phyloP scores from a whole-genome alignment of 2,888 invertebrate species.

The Yponomeuta plumbellus region DNA sequence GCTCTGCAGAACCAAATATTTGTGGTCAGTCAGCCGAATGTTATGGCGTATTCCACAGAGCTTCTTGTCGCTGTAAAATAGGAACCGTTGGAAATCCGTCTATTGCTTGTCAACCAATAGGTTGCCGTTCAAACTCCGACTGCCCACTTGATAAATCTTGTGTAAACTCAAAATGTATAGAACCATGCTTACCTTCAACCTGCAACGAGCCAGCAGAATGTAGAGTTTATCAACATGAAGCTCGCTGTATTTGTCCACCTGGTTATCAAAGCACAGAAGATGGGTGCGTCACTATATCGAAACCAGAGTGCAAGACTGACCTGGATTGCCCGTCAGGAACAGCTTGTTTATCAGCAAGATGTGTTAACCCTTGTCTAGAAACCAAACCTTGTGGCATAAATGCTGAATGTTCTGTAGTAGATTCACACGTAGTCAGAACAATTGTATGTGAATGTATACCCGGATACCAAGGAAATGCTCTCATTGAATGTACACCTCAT shows the following conservation, averaged over 20 bases:
- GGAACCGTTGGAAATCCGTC: slow-evolving; percentile 89
- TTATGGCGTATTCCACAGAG: slow-evolving; percentile 86
- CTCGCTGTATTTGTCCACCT: slow-evolving; percentile 88
- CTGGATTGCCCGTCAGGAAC: slow-evolving; percentile 88
- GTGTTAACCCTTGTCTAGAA: slow-evolving; percentile 88
- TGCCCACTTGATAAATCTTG: slow-evolving; percentile 89
- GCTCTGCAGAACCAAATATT: slow-evolving; percentile 80
- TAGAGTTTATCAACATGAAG: slow-evolving; percentile 83
- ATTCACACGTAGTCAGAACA: slow-evolving; percentile 89
- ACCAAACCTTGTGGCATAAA: slow-evolving; percentile 89
- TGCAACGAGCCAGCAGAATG: slow-evolving; percentile 87
- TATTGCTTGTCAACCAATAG: slow-evolving; percentile 85
- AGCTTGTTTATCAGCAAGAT: slow-evolving; percentile 88
- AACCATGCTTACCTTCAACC: slow-evolving; percentile 83
- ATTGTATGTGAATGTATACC: slow-evolving; percentile 92
- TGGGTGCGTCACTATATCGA: slow-evolving; percentile 77
- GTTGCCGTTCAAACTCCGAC: slow-evolving; percentile 86
- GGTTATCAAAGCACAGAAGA: slow-evolving; percentile 81
- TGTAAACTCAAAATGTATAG: slow-evolving; percentile 86
- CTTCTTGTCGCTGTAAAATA: slow-evolving; percentile 88
- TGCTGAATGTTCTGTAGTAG: slow-evolving; percentile 85
- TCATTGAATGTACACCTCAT: slow-evolving; percentile 82
- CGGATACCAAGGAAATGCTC: slow-evolving; percentile 92
- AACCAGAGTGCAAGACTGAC: slow-evolving; percentile 84
- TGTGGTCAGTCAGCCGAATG: slow-evolving; percentile 89